Conservation (phyloP, 1,140 invertebrate species). For the Drosophila watanabei region DNA sequence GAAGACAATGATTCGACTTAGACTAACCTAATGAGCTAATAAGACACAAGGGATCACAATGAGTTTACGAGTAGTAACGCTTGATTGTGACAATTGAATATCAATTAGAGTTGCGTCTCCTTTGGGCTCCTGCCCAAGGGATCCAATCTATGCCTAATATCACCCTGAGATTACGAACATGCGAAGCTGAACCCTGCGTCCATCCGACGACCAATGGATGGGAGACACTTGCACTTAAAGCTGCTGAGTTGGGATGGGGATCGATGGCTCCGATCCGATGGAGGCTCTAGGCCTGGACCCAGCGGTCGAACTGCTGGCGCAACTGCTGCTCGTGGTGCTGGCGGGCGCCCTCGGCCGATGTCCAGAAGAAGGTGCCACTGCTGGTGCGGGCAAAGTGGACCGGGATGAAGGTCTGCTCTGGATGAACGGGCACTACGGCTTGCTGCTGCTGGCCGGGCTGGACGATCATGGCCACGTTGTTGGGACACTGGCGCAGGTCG, state of each 20-base stretch:
- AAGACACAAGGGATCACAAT: constrained; percentile 58
- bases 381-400: constrained; percentile 89
- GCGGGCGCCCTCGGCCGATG: constrained; percentile 86
- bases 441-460: constrained; percentile 87
- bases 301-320: constrained; percentile 87
- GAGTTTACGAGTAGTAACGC: constrained; percentile 50
- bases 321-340: constrained; percentile 86
- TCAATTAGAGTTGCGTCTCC: constrained; percentile 49
- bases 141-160: constrained; percentile 77
- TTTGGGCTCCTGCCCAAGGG: constrained; percentile 20
- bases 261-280: constrained; percentile 4
- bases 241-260: constrained; percentile 85
- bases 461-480: constrained; percentile 88
- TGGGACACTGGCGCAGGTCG: constrained; percentile 88
- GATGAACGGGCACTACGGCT: constrained; percentile 86
- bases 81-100: constrained; percentile 59
- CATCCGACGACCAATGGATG: constrained; percentile 30
- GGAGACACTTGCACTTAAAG: constrained; percentile 87
- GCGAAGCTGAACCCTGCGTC: constrained; percentile 48
- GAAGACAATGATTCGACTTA: constrained; percentile 80
- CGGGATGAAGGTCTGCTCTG: constrained; percentile 88
- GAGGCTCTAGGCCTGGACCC: constrained; percentile 88
- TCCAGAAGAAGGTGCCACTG: constrained; percentile 90
- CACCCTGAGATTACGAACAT: constrained; percentile 84
- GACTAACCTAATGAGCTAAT: constrained; percentile 43